Conservation (phyloP, 2,113 vertebrate genomes). For the Lophius piscatorius region DNA sequence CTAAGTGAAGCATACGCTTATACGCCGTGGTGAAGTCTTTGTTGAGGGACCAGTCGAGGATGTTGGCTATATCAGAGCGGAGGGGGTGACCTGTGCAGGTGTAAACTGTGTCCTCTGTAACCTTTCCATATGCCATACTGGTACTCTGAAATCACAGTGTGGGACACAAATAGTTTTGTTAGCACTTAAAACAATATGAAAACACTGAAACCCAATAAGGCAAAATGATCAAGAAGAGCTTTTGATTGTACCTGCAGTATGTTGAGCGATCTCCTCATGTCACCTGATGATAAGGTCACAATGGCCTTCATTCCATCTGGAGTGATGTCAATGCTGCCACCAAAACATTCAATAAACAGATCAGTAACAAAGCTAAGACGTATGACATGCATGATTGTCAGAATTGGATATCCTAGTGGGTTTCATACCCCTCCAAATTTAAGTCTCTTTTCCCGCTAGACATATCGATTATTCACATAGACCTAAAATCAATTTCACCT, state of each 20-base stretch:
- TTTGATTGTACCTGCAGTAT: slow-evolving; percentile 88
- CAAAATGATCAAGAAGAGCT: background rate
- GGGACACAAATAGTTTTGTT: background rate
- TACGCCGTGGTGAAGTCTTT: slow-evolving; percentile 92
- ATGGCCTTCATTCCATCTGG: slow-evolving; percentile 95
- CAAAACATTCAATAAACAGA: slow-evolving; percentile 18
- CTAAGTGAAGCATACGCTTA: slow-evolving; percentile 89
- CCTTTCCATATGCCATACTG: slow-evolving; percentile 91
- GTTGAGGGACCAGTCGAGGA: slow-evolving; percentile 97
- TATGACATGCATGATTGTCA: no score
- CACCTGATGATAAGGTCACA: slow-evolving; percentile 91
- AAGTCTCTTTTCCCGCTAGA: background rate
- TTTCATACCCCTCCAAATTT: background rate
- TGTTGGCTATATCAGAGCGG: slow-evolving; percentile 93
- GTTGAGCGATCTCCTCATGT: slow-evolving; percentile 96
- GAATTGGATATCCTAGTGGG: no score
- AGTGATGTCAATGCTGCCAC: slow-evolving; percentile 85
- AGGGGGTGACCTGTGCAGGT: slow-evolving; percentile 96
- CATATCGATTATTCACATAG: background rate
- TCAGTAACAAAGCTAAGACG: no score
- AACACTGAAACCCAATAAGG: background rate
- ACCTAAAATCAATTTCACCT: no score
- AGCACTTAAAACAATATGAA: no score
- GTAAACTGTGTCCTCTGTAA: slow-evolving; percentile 93
- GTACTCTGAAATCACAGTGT: slow-evolving; percentile 85